Evolutionary conservation across 2,888 invertebrate genomes (phyloP).

Genomic region (Creontiades dilutus): DNA sequence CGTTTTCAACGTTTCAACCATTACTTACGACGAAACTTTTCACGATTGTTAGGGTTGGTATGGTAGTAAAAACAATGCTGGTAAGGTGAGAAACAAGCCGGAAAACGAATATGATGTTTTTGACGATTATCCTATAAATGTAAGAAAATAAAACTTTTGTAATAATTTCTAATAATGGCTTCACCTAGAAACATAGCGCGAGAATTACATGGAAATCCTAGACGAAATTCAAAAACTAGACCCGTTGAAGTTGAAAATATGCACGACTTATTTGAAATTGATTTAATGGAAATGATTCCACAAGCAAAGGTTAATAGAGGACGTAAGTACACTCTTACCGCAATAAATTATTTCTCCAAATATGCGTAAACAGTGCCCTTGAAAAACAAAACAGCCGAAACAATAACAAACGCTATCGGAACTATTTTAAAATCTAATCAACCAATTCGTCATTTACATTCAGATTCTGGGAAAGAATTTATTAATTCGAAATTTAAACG

Average conservation of each 20-base stretch:
- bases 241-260: background rate
- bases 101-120: too few relatives aligned
- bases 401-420: background rate
- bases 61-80: too few relatives aligned
- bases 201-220: background rate
- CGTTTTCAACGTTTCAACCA: too few relatives aligned
- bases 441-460: background rate
- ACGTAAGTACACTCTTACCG: background rate
- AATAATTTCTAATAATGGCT: too few relatives aligned
- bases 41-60: too few relatives aligned
- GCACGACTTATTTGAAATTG: background rate
- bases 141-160: too few relatives aligned
- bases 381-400: background rate
- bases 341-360: constrained; percentile 9
- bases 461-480: constrained; percentile 19
- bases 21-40: too few relatives aligned
- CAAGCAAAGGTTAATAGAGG: background rate
- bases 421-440: background rate
- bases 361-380: background rate
- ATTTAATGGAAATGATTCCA: background rate
- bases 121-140: too few relatives aligned
- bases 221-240: background rate
- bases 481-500: background rate
- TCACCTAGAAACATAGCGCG: too few relatives aligned
- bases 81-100: too few relatives aligned